Conservation (phyloP, 2,888 invertebrate genomes). For the Xanthorhoe designata region DNA sequence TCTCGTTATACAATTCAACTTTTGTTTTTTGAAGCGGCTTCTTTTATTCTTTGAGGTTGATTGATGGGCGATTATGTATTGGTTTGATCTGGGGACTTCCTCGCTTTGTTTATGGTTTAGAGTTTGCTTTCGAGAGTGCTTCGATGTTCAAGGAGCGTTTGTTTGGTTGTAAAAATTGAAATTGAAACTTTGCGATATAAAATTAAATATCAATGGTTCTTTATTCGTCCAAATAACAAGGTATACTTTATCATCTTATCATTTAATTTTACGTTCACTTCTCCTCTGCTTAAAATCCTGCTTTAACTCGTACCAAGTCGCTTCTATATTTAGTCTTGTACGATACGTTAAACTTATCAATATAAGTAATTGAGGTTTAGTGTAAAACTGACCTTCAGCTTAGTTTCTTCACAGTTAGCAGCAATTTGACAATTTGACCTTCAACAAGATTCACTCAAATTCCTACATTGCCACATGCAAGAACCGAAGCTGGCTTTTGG, state of each 20-base stretch:
- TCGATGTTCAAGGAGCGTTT: too few species aligned
- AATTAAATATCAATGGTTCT: too few species aligned
- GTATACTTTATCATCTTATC: too few species aligned
- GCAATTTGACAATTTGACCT: slow-evolving; percentile 16
- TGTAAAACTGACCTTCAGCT: not conserved
- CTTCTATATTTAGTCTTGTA: too few species aligned
- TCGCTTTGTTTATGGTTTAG: slow-evolving; percentile 67
- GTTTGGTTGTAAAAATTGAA: too few species aligned
- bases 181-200: too few species aligned
- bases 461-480: slow-evolving; percentile 32
- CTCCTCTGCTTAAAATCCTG: too few species aligned
- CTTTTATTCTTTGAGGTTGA: slow-evolving; percentile 73
- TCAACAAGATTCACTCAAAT: slow-evolving; percentile 20
- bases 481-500: slow-evolving; percentile 55
- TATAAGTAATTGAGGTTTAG: not conserved
- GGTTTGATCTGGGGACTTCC: slow-evolving; percentile 74
- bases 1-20: slow-evolving; percentile 81
- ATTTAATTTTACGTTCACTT: too few species aligned
- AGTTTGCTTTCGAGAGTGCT: too few species aligned
- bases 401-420: slow-evolving; percentile 8
- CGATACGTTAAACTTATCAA: too few species aligned
- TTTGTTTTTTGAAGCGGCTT: slow-evolving; percentile 80
- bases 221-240: too few species aligned
- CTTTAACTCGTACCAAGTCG: too few species aligned
- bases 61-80: slow-evolving; percentile 82